A percentile compares a stretch with the other conserved stretches of the same genome.
phyloP scores from a whole-genome alignment of 2,797 vertebrate species.

The Peromyscus eremicus region DNA sequence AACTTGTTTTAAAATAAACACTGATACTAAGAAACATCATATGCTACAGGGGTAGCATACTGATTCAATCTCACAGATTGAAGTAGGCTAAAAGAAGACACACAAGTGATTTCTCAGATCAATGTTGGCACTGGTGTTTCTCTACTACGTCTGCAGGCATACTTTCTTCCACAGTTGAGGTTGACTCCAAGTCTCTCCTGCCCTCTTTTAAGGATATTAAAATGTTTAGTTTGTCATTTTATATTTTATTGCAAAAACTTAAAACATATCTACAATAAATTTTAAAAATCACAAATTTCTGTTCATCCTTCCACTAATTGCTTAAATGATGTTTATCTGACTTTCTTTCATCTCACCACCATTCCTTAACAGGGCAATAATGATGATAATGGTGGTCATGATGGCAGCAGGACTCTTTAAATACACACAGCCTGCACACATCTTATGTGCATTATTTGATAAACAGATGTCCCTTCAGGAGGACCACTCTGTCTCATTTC shows the following conservation, averaged over 20 bases:
- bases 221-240: neutral
- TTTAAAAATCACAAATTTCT: neutral
- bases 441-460: neutral
- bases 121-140: neutral
- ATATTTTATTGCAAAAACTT: neutral
- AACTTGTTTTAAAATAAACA: conserved; percentile 7
- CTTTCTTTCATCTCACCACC: neutral
- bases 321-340: neutral
- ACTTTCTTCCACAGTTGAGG: neutral
- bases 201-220: neutral
- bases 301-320: neutral
- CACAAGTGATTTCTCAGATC: neutral
- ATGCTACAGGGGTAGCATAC: neutral
- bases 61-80: neutral
- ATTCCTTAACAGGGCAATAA: neutral
- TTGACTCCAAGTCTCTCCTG: neutral
- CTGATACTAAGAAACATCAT: neutral
- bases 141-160: neutral
- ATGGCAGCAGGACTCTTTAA: neutral
- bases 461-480: neutral
- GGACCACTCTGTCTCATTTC: neutral
- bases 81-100: neutral
- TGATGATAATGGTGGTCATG: too few species aligned
- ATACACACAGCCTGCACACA: neutral
- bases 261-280: neutral